A percentile compares a stretch with the other conserved stretches of the same genome.
Evolutionary conservation across 2,113 vertebrate species (phyloP).

Genomic region (Megaleporinus macrocephalus): DNA sequence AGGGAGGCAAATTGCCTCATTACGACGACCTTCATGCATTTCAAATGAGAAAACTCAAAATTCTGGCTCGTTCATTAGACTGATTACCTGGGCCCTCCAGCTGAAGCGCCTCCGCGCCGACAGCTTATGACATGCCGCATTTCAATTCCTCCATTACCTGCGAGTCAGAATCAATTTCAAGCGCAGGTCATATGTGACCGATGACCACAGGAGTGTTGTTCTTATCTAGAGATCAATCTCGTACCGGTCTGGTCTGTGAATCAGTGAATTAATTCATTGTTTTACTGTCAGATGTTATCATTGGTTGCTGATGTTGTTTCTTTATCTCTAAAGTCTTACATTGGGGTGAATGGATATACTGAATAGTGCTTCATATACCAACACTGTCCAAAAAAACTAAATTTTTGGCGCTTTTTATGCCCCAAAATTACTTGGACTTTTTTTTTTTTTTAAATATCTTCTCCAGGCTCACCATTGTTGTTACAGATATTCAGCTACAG

Average conservation of each 20-base stretch:
- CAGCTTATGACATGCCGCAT: slow-evolving; percentile 23
- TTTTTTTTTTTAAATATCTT: no score
- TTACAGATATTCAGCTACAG: no score
- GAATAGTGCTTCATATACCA: no score
- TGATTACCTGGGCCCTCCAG: slow-evolving; percentile 43
- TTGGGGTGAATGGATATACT: no score
- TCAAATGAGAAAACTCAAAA: slow-evolving; percentile 42
- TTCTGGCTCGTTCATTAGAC: slow-evolving; percentile 28
- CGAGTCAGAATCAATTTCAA: slow-evolving; percentile 38
- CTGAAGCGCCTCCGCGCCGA: neutral
- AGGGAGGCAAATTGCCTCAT: slow-evolving; percentile 30
- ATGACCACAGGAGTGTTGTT: neutral
- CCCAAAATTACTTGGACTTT: no score
- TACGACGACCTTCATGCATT: slow-evolving; percentile 34
- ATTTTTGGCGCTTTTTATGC: no score
- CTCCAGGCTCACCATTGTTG: no score
- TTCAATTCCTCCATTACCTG: slow-evolving; percentile 37
- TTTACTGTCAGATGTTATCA: slow-evolving; percentile 31
- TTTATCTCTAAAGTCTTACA: neutral
- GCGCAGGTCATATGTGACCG: slow-evolving; percentile 1
- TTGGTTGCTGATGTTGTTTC: neutral
- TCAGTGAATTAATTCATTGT: neutral
- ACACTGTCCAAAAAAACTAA: no score
- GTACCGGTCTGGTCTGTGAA: neutral
- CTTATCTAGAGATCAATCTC: slow-evolving; percentile 21